Evolutionary conservation across 2,113 vertebrate species (phyloP), one percentile per base, ranked within the genome.

Genomic region (Cygnus atratus): DNA sequence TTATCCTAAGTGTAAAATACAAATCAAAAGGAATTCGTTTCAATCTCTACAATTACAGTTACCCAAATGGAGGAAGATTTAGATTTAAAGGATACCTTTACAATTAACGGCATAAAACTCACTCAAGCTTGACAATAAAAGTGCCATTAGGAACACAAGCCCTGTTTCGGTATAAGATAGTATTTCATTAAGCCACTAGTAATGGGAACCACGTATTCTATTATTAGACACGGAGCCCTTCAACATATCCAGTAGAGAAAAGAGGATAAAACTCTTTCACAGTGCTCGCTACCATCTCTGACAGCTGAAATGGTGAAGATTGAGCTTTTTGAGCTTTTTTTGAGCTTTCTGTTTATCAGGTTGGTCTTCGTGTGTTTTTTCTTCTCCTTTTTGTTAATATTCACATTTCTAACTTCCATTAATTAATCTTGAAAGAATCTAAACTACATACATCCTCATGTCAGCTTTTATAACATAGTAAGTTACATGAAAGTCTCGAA

Each of bases 51-150:
- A 85, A 71, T 87, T 59, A 95, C 29, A 73, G 80, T 66, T 66
- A 83, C n/a, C 57, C 79, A 74, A 86, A 35, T 6, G 31, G 39
- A 86, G 41, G 46, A 89, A 28, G 24, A 58, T 37, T 88, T 91
- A 66, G 70, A 72, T 79, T 77, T 87, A 50, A 96, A 67, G 65
- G 73, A 75, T 66, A 87, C 41, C 48, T 87, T 92, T 68, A 84
- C 88, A 92, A 95, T 90, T 95, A 95, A 89, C 19, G 54, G 50
- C 11, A 44, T 79, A 94, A 92, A 96, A 83, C 14, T 6, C 52
- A 63, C 55, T 87, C 13, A 35, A 62, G 67, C 57, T 88, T 58
- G 92, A 84, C 13, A 70, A 94, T 93, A 93, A 96, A 96, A 96
- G 68, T 54, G 19, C 70, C 62, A 80, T 93, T 92, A 89, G 92